These are phyloP conservation scores for Falco novaeseelandiae DNA, from an alignment of 2,797 vertebrate genomes.

Conservation along the genomic window DNA sequence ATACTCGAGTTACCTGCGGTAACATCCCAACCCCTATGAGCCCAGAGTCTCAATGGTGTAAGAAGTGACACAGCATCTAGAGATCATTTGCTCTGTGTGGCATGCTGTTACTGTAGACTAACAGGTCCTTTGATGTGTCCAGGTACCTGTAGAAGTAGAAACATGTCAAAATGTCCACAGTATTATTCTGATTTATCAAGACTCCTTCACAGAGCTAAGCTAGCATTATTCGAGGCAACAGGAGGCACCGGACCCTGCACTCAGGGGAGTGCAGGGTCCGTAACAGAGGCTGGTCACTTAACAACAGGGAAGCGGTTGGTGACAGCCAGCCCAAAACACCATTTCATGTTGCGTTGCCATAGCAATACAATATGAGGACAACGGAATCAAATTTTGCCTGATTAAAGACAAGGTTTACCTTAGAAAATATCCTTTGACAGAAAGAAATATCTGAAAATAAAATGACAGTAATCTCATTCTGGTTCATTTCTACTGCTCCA, in stretches of 20 bases:
- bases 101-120: background rate
- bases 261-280: background rate
- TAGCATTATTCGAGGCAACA: background rate
- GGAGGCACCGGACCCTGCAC: background rate
- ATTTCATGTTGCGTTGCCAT: conserved; percentile 11
- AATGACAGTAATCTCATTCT: background rate
- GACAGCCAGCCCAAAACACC: background rate
- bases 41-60: background rate
- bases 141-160: background rate
- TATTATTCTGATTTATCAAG: background rate
- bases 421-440: conserved; percentile 23
- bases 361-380: background rate
- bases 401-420: conserved; percentile 29
- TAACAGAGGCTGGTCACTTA: background rate
- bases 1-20: background rate
- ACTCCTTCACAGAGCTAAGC: background rate
- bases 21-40: fast-evolving
- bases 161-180: background rate
- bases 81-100: background rate
- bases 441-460: conserved; percentile 25
- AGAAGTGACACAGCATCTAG: background rate
- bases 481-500: background rate
- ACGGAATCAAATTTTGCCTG: background rate
- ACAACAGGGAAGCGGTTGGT: background rate
- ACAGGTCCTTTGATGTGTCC: background rate